A percentile compares a stretch with the other conserved stretches of the same genome.
These are phyloP conservation scores for Empis livida DNA, from an alignment of 2,888 invertebrate species.

Conservation along the genomic window DNA sequence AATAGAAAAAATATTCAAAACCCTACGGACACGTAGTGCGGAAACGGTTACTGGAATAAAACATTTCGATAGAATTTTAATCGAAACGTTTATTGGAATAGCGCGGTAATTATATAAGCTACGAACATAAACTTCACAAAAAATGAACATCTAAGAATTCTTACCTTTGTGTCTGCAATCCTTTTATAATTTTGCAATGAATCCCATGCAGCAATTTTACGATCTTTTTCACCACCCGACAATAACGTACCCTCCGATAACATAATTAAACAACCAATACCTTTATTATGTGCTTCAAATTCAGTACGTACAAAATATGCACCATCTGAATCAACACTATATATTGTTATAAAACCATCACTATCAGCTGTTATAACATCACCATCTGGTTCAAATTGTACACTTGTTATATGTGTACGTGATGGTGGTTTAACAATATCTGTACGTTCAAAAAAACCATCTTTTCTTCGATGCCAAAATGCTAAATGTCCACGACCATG, in stretches of 20 bases:
- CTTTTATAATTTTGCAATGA: conserved; percentile 79
- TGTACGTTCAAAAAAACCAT: conserved; percentile 79
- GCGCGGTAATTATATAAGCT: no score
- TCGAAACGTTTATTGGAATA: no score
- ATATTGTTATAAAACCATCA: conserved; percentile 82
- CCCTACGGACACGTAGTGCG: no score
- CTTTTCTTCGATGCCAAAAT: conserved; percentile 85
- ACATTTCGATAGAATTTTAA: no score
- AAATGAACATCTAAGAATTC: no score
- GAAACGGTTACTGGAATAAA: no score
- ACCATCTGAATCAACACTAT: conserved; percentile 78
- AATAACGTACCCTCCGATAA: conserved; percentile 80
- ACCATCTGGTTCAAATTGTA: conserved; percentile 83
- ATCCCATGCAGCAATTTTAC: conserved; percentile 88
- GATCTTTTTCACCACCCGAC: conserved; percentile 81
- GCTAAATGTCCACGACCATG: conserved; percentile 84
- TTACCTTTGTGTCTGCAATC: conserved; percentile 77
- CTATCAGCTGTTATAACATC: conserved; percentile 88
- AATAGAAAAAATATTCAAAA: no score
- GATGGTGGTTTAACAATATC: conserved; percentile 84
- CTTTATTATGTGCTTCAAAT: conserved; percentile 79
- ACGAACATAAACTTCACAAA: no score
- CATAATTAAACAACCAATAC: conserved; percentile 77
- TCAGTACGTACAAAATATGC: conserved; percentile 81
- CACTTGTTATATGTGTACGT: conserved; percentile 69